These are phyloP conservation scores for Nasonovia ribisnigri DNA, from an alignment of 2,888 invertebrate genomes.

Conservation along the genomic window DNA sequence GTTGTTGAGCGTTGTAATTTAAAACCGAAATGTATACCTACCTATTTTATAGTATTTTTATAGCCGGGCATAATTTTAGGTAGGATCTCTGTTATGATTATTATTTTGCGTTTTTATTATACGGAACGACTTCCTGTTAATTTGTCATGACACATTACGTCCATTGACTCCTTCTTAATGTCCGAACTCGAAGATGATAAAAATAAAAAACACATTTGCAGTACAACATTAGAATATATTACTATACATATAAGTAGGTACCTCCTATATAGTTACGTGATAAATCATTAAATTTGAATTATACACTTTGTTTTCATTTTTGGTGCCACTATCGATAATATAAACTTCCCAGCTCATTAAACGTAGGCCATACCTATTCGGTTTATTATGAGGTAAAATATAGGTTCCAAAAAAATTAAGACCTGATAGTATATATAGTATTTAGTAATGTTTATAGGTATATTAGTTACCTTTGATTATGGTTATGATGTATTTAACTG, in stretches of 20 bases:
- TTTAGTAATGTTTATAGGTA: neutral
- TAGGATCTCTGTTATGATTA: neutral
- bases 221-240: neutral
- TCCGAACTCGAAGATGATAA: neutral
- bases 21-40: no score
- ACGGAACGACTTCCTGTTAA: conserved; percentile 41
- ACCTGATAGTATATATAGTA: neutral
- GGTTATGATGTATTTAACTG: neutral
- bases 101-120: conserved; percentile 28
- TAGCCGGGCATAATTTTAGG: neutral
- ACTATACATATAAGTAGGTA: neutral
- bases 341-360: neutral
- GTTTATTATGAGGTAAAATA: neutral
- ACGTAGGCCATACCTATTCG: neutral
- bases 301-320: neutral
- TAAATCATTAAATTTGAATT: neutral
- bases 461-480: neutral
- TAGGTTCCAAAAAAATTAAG: neutral
- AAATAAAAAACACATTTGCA: neutral
- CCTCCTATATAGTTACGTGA: neutral
- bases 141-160: conserved; percentile 3
- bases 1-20: no score
- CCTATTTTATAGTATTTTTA: no score
- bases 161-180: conserved; percentile 25
- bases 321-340: neutral